Evolutionary conservation across 2,888 invertebrate species (phyloP), one percentile per base, ranked within the genome.

Genomic region (Agrilus mali): DNA sequence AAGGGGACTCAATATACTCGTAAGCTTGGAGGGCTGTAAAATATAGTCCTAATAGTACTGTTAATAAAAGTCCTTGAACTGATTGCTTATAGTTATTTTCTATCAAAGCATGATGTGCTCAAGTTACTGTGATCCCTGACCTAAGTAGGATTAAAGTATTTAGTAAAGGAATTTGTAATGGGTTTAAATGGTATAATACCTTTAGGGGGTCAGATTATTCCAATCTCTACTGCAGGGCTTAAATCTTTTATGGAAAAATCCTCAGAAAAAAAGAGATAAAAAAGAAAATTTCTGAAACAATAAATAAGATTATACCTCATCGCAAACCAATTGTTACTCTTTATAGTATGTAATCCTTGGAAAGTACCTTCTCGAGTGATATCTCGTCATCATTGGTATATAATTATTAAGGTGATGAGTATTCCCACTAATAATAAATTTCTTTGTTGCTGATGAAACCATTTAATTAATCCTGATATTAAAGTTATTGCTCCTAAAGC

Each of bases 301-400:
- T 80, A 72, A 82, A 82, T 68, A 82, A 61, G 60, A 82, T 77
- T 76, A 82, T 82, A 53, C 81, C 81, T 71, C 75, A 75, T 46
- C 75, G 75, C 61, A 83, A 55, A 2, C 78, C 77, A 60, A 67
- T 69, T 8, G 66, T 64, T 2, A 81, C 79, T 57, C 65, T 56
- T n/a, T 17, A 65, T 62, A 1, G 80, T 78, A 57, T 83, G 82
- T 42, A 72, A 60, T 2, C 81, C 81, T 74, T 80, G 78, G 43
- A 69, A 71, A 0, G 78, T 76, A 52, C 77, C 70, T 73, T 82
- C 82, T 52, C 80, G 80, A 15, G 70, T 68, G 36, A 81, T 62
- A 69, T 81, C 79, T 60, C 79, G 79, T 74, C 80, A 80, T 77
- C 79, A 82, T 75, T 80, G 78, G 57, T 63, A 72, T 65, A 77